Evolutionary conservation across 2,113 vertebrate genomes (phyloP).

Genomic region (Gavia stellata): DNA sequence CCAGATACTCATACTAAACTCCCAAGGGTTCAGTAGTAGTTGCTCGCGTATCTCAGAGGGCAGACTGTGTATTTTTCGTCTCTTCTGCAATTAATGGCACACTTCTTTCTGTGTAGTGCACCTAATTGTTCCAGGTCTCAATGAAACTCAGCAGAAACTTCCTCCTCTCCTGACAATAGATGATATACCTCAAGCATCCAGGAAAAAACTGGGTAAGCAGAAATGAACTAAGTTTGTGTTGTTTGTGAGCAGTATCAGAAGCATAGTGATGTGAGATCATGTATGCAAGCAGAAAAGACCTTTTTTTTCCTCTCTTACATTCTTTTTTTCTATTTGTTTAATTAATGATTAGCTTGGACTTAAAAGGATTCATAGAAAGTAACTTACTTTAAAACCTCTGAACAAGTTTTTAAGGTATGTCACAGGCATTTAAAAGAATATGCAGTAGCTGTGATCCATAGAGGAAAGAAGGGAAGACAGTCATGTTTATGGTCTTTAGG

Average conservation of each 20-base stretch:
- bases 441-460: neutral
- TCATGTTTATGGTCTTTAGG: neutral
- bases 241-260: neutral
- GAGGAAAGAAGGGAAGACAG: neutral
- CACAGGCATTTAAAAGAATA: neutral
- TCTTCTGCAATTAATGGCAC: neutral
- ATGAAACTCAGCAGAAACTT: conserved; percentile 69
- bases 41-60: neutral
- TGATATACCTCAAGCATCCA: conserved; percentile 66
- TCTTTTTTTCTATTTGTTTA: neutral
- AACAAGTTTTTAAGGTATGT: neutral
- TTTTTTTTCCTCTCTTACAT: neutral
- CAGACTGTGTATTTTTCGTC: neutral
- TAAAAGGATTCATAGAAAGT: neutral
- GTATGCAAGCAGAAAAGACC: neutral
- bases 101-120: conserved; percentile 67
- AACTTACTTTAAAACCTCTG: neutral
- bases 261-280: neutral
- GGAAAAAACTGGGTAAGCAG: conserved; percentile 69
- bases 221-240: neutral
- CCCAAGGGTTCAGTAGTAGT: neutral
- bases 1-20: neutral
- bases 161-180: conserved; percentile 67
- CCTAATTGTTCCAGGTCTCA: conserved; percentile 74
- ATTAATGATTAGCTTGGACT: neutral